A percentile compares a stretch with the other conserved stretches of the same genome.
Evolutionary conservation across 2,113 vertebrate genomes (phyloP).

Genomic region (Origma solitaria): DNA sequence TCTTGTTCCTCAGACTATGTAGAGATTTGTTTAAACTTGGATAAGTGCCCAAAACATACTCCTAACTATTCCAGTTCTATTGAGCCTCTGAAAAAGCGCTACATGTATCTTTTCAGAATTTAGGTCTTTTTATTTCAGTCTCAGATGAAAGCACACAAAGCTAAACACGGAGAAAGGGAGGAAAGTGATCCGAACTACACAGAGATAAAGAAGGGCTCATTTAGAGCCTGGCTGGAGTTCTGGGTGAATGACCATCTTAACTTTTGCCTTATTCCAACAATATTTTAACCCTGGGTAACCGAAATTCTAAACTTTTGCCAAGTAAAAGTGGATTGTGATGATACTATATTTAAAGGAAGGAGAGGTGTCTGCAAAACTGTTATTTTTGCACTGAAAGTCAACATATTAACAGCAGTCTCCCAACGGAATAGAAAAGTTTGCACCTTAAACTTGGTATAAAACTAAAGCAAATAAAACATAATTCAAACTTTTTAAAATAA

Average conservation of each 20-base stretch:
- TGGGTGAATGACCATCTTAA: neutral
- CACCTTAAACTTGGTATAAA: neutral
- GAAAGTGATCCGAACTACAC: neutral
- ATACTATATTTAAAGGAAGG: neutral
- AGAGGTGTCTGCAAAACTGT: neutral
- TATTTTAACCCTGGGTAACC: neutral
- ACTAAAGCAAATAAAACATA: neutral
- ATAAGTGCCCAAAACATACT: slow-evolving; percentile 12
- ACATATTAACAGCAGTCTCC: neutral
- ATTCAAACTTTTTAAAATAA: neutral
- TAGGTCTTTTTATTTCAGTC: slow-evolving; percentile 21
- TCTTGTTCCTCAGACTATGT: slow-evolving; percentile 4
- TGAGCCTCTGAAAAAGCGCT: neutral
- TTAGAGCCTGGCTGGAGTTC: slow-evolving; percentile 16
- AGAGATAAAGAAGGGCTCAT: slow-evolving; percentile 13
- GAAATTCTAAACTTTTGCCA: neutral
- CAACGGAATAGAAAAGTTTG: neutral
- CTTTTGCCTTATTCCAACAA: neutral
- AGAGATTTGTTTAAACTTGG: slow-evolving; percentile 39
- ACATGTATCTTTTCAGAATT: slow-evolving; percentile 2
- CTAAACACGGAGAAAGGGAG: neutral
- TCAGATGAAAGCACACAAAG: slow-evolving; percentile 16
- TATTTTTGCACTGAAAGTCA: neutral
- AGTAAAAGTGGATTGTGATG: neutral
- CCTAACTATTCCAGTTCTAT: neutral